Base-by-base conservation (phyloP, 2,113 vertebrate species). In the Gnathonemus longibarbis region DNA sequence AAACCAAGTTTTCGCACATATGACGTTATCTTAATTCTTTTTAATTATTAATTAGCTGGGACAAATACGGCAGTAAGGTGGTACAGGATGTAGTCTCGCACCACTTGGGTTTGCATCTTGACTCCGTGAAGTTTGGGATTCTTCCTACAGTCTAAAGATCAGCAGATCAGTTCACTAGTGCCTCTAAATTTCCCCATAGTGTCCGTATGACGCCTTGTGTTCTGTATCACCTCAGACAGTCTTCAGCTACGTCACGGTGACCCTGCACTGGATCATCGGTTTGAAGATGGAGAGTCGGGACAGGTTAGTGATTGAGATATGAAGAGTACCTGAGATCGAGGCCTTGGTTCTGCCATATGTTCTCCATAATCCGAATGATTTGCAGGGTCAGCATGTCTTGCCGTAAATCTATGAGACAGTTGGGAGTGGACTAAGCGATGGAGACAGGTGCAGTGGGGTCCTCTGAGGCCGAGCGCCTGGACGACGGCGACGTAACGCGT, bases 321-420 rank as follows among this genome's bases (percentile, higher is more conserved):
- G 19, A 45, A 58, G 0, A 31, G 4, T 97, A 98, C 98, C 98
- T 96, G 92, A 99, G 96, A 94, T 99, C 98, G 92, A 99, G 96
- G 62, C 98, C 98, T 93, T 99, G 98, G 94, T 98, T 99, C 95
- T 99, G 98, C 98, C 98, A 99, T 94, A 99, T 99, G 93, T 99
- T 99, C 95, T 99, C 98, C 98, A 99, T 99, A 93, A 99, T 99
- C 94, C 98, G 97, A 89, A 99, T 99, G 92, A 99, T 99, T 92
- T 99, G 98, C 93, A 99, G 96, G 5, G 98, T 99, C 92, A 99
- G 89, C 98, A 99, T 99, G 92, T 99, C 98, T 94, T 99, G 98
- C 83, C 98, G 97, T 91, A 99, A 94, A 92, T 99, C 98, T 99
- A 93, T 52, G 95, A 95, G 46, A 95, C 13, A 24, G 45, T 46